phyloP scores from a whole-genome alignment of 2,113 vertebrate species.

The Shinisaurus crocodilurus region DNA sequence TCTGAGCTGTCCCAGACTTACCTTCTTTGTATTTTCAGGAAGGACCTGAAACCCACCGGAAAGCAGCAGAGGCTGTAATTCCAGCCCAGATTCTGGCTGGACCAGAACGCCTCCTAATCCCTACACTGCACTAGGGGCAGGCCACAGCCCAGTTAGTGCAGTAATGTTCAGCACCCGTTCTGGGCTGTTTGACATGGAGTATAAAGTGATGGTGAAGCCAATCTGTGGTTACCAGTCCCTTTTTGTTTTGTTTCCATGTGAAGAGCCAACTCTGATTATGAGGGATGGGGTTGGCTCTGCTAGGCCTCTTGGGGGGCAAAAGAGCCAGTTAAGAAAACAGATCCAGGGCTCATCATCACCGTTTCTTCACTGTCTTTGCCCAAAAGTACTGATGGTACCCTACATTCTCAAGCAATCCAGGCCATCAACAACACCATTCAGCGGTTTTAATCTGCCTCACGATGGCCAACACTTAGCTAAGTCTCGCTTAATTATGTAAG shows the following conservation, averaged over 20 bases:
- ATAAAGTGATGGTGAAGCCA: neutral
- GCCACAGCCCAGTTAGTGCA: no score
- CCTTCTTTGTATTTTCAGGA: no score
- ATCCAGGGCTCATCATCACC: neutral
- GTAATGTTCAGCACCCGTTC: neutral
- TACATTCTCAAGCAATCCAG: neutral
- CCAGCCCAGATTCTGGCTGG: no score
- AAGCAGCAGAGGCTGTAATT: no score
- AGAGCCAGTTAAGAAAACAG: neutral
- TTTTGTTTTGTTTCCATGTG: neutral
- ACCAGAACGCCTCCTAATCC: neutral
- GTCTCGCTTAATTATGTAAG: neutral
- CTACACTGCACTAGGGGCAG: no score
- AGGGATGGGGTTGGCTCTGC: neutral
- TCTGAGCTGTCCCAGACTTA: no score
- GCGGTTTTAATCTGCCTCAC: neutral
- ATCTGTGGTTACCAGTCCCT: neutral
- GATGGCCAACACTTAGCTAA: no score
- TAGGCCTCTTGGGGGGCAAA: neutral
- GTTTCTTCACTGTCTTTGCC: neutral
- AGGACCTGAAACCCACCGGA: no score
- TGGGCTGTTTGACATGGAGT: neutral
- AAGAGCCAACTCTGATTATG: neutral
- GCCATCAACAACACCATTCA: neutral
- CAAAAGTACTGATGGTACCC: neutral